Conservation (phyloP, 2,888 invertebrate species). For the Lepidocyrtoides sp. region DNA sequence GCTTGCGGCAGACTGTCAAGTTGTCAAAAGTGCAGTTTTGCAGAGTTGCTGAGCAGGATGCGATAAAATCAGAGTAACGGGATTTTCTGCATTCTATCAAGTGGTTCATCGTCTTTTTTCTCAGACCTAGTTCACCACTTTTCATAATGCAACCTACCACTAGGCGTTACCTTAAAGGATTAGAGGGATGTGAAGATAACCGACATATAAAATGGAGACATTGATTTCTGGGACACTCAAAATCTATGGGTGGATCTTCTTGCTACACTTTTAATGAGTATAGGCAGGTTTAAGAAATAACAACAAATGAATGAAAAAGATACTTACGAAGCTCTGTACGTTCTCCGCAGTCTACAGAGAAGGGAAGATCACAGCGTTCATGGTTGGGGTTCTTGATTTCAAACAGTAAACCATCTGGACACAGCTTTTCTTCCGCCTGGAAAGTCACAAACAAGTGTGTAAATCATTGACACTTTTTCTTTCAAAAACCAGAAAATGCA, state of each 20-base stretch:
- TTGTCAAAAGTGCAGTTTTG: conserved; percentile 79
- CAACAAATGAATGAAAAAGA: conserved; percentile 3
- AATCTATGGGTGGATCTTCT: background rate
- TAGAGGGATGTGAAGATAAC: no score
- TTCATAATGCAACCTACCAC: conserved; percentile 49
- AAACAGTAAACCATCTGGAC: conserved; percentile 96
- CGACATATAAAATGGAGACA: background rate
- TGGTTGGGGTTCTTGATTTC: conserved; percentile 94
- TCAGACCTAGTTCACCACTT: conserved; percentile 69
- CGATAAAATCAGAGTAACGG: conserved; percentile 76
- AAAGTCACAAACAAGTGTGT: no score
- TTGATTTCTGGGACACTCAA: conserved; percentile 40
- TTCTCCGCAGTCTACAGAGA: conserved; percentile 96
- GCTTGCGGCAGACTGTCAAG: conserved; percentile 67
- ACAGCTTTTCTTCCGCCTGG: conserved; percentile 91
- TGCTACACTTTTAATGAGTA: background rate
- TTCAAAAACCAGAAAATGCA: no score
- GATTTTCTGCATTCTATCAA: conserved; percentile 74
- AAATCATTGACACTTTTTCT: no score
- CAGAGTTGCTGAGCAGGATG: conserved; percentile 78
- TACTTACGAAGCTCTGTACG: conserved; percentile 95
- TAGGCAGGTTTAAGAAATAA: background rate
- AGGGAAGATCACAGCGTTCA: conserved; percentile 97
- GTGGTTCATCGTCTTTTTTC: background rate
- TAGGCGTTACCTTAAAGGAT: background rate